These are phyloP conservation scores for Halesus radiatus DNA, from an alignment of 1,140 invertebrate species.

Conservation along the genomic window DNA sequence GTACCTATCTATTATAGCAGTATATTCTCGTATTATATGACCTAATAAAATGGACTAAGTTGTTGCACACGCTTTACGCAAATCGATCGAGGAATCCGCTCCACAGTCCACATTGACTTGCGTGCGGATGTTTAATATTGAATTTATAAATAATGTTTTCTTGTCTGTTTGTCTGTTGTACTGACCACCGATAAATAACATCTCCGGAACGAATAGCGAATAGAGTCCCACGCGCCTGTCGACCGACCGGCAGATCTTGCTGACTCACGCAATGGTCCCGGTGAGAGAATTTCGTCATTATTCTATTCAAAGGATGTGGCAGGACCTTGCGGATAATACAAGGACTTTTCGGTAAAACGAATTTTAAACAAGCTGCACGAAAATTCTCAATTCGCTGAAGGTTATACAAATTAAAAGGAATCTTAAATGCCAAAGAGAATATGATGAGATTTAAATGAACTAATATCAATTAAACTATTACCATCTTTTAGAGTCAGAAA, in stretches of 20 bases:
- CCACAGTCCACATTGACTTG: neutral
- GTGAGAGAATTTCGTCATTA: constrained; percentile 6
- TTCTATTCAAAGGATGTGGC: constrained; percentile 15
- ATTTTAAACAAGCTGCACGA: no score
- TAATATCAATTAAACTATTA: no score
- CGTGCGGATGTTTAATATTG: constrained; percentile 2
- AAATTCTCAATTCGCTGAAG: no score
- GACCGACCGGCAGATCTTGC: neutral
- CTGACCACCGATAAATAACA: constrained; percentile 9
- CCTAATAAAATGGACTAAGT: neutral
- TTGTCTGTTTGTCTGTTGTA: no score
- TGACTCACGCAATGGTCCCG: constrained; percentile 10
- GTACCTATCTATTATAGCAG: no score
- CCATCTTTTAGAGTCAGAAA: no score
- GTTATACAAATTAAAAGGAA: no score
- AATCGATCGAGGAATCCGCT: constrained; percentile 1
- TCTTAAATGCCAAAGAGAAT: no score
- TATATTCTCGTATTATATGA: no score
- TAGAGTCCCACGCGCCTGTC: constrained; percentile 1
- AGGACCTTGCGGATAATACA: neutral
- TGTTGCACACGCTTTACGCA: neutral
- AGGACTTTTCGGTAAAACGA: neutral
- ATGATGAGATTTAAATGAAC: no score
- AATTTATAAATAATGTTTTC: constrained; percentile 30
- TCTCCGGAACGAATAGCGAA: neutral